Conservation (phyloP, 2,113 vertebrate genomes). For the Tenebrosternarchus preto region DNA sequence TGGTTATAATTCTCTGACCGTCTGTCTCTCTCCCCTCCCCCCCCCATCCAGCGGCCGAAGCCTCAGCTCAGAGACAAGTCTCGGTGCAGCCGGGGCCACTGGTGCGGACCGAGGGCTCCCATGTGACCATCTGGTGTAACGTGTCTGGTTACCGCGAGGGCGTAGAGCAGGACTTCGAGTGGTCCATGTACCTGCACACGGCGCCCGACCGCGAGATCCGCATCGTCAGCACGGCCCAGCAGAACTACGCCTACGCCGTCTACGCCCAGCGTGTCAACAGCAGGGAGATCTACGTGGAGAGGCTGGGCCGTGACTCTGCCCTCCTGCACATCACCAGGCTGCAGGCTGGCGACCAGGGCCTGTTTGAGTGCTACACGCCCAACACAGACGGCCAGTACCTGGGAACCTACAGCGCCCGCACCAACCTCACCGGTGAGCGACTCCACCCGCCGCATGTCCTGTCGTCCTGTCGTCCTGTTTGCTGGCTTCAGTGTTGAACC, state of each 20-base stretch:
- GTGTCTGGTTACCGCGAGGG: constrained; percentile 84
- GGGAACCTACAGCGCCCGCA: constrained; percentile 81
- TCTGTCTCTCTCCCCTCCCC: not conserved
- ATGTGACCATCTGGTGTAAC: constrained; percentile 92
- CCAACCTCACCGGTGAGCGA: constrained; percentile 86
- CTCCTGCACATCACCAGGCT: constrained; percentile 88
- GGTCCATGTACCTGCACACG: constrained; percentile 88
- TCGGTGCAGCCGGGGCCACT: constrained; percentile 85
- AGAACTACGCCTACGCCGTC: constrained; percentile 87
- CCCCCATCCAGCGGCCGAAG: constrained; percentile 61
- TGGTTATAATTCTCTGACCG: not conserved
- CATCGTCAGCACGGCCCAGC: constrained; percentile 88
- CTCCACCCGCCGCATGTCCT: too few species aligned
- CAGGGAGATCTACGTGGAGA: constrained; percentile 88
- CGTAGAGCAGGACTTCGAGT: constrained; percentile 86
- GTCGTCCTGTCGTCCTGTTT: too few species aligned
- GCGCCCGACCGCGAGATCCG: constrained; percentile 86
- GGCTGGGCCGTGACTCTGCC: constrained; percentile 77
- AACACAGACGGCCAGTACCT: constrained; percentile 79
- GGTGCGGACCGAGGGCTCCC: constrained; percentile 86
- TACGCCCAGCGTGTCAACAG: constrained; percentile 82
- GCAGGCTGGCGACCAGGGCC: constrained; percentile 80
- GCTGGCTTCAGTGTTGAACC: too few species aligned
- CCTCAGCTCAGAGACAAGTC: constrained; percentile 83
- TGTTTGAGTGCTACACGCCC: constrained; percentile 81